Base-by-base conservation (phyloP, 2,113 vertebrate species). In the Myocastor coypus region DNA sequence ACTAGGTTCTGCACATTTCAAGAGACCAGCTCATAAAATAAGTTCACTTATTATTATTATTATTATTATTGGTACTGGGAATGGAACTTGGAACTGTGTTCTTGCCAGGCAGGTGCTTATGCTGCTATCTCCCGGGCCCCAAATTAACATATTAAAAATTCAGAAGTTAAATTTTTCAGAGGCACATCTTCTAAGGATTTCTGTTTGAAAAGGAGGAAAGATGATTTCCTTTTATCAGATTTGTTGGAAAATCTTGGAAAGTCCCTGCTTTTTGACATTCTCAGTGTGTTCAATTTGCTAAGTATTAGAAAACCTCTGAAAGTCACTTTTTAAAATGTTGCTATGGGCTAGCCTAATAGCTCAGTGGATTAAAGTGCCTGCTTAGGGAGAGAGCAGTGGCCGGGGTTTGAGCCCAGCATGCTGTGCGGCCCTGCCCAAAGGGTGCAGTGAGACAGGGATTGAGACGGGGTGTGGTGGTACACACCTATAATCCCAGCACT, bases 151-250 rank as follows among this genome's bases (percentile, higher is more conserved):
- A 88, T 84, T 81, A 30, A 90, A 89, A 94, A 75, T 96, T 93
- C 42, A 63, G 66, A 81, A 64, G 26, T 57, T 63, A 85, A 71
- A 92, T 87, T 95, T 97, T 96, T 96, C 82, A 63, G 66, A 90
- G 32, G 13, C 69, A 26, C 86, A 32, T 81, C 20, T 63, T 91
- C 40, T 50, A 59, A 83, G 30, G 30, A 10, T 75, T 68, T 85
- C 66, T 94, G 63, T 64, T 68, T 75, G 3, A 12, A 68, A 86
- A 46, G 28, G 42, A 91, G 16, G 32, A 75, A 83, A 84, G 28
- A 92, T 52, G 28, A 84, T 94, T 84, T 96, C 34, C n/a, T 4
- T 50, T 69, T 10, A 32, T 95, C 85, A 90, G 64, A 78, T 84
- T 83, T 92, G 28, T 87, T 87, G 37, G 55, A 24, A 90, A 94